Conservation (phyloP, 2,888 invertebrate species). For the Melangyna quadrimaculata region DNA sequence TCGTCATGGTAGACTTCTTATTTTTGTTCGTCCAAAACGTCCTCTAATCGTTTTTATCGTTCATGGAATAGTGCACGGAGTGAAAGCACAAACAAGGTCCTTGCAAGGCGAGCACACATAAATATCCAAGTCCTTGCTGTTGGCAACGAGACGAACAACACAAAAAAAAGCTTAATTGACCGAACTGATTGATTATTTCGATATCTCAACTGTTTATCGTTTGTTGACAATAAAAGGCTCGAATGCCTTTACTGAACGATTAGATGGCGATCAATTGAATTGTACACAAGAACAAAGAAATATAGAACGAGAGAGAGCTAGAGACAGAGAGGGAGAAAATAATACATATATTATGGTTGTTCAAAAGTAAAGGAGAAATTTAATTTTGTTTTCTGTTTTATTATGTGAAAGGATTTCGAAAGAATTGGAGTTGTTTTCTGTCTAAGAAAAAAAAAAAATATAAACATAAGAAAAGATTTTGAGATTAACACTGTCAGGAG, state of each 20-base stretch:
- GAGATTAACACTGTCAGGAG: not conserved
- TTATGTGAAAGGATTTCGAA: not conserved
- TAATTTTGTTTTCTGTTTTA: not conserved
- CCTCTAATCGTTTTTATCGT: conserved; percentile 68
- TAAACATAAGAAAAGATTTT: not conserved
- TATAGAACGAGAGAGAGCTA: not conserved
- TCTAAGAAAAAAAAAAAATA: not conserved
- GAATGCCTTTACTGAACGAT: conserved; percentile 66
- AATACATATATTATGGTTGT: not conserved
- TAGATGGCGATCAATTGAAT: conserved; percentile 65
- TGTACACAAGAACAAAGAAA: conserved; percentile 44
- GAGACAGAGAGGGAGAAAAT: not conserved
- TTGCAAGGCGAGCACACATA: conserved; percentile 21
- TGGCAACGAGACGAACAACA: not conserved
- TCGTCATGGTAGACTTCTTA: conserved; percentile 47
- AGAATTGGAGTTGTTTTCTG: not conserved
- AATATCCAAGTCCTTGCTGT: not conserved
- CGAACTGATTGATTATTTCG: conserved; percentile 72
- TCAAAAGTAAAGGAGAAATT: not conserved
- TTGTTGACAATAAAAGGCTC: conserved; percentile 72
- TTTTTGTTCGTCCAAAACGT: conserved; percentile 41
- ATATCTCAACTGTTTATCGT: conserved; percentile 72
- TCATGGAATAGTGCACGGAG: conserved; percentile 46
- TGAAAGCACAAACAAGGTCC: not conserved
- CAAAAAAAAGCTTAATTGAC: conserved; percentile 67